phyloP scores from a whole-genome alignment of 2,797 vertebrate genomes.

The Hybognathus amarus region DNA sequence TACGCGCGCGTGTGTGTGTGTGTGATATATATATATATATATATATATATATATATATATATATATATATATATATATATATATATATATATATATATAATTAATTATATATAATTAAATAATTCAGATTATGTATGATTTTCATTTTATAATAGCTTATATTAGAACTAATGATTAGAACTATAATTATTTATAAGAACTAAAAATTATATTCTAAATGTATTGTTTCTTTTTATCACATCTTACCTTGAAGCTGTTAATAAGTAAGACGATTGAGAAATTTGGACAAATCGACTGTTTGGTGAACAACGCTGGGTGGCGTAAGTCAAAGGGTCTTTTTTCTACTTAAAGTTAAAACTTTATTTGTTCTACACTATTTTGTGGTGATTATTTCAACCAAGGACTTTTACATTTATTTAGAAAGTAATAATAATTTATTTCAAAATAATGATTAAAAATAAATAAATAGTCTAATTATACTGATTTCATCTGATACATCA shows the following conservation, averaged over 20 bases:
- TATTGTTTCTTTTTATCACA: background rate
- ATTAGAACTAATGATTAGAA: too few species aligned
- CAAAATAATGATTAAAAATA: background rate
- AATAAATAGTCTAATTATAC: background rate
- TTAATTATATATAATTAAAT: too few species aligned
- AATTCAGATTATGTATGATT: too few species aligned
- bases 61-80: too few species aligned
- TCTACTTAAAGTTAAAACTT: background rate
- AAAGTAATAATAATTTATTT: background rate
- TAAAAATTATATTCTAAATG: too few species aligned
- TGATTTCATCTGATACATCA: conserved; percentile 54
- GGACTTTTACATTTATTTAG: background rate
- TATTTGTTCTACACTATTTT: background rate
- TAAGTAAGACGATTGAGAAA: conserved; percentile 68
- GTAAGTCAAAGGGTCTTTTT: conserved; percentile 71
- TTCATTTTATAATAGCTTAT: too few species aligned
- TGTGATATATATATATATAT: too few species aligned
- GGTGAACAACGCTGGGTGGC: conserved; percentile 85
- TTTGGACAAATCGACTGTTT: conserved; percentile 82
- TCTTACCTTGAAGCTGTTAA: conserved; percentile 74
- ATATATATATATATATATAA: too few species aligned
- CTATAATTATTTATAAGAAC: too few species aligned
- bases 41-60: too few species aligned
- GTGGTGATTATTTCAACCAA: background rate
- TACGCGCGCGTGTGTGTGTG: too few species aligned